Evolutionary conservation across 2,888 invertebrate genomes (phyloP).

Genomic region (Bombylius major): DNA sequence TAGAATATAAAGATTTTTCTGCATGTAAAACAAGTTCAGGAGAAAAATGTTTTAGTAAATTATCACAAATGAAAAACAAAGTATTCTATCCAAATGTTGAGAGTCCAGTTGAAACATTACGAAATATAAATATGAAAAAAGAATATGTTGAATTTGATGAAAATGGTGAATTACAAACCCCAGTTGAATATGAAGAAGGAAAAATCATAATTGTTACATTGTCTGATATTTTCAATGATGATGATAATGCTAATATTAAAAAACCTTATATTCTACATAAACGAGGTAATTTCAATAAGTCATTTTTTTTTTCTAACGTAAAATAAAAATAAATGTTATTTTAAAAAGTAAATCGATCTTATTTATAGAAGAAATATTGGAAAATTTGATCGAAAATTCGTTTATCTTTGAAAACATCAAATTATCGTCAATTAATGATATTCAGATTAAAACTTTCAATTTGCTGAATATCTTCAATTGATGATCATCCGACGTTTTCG

Average conservation of each 20-base stretch:
- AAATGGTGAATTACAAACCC: constrained; percentile 20
- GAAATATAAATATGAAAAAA: constrained; percentile 38
- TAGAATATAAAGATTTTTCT: constrained; percentile 34
- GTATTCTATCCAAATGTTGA: constrained; percentile 51
- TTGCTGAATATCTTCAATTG: no score
- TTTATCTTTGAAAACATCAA: no score
- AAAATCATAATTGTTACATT: constrained; percentile 41
- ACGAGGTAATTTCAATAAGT: constrained; percentile 39
- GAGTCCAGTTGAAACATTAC: constrained; percentile 43
- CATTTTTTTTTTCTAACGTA: no score
- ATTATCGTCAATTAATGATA: no score
- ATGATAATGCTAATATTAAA: constrained; percentile 36
- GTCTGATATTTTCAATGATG: constrained; percentile 39
- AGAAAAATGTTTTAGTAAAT: constrained; percentile 33
- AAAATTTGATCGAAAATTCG: no score
- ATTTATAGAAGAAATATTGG: no score
- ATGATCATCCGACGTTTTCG: no score
- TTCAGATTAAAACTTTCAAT: no score
- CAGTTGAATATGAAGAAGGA: constrained; percentile 32
- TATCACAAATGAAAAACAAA: constrained; percentile 31
- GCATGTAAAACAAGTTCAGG: constrained; percentile 29
- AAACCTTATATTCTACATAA: constrained; percentile 34
- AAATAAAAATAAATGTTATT: no score
- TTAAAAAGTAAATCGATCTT: no score
- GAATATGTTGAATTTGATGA: constrained; percentile 20